Evolutionary conservation across 2,113 vertebrate genomes (phyloP).

Genomic region (Phainopepla nitens): DNA sequence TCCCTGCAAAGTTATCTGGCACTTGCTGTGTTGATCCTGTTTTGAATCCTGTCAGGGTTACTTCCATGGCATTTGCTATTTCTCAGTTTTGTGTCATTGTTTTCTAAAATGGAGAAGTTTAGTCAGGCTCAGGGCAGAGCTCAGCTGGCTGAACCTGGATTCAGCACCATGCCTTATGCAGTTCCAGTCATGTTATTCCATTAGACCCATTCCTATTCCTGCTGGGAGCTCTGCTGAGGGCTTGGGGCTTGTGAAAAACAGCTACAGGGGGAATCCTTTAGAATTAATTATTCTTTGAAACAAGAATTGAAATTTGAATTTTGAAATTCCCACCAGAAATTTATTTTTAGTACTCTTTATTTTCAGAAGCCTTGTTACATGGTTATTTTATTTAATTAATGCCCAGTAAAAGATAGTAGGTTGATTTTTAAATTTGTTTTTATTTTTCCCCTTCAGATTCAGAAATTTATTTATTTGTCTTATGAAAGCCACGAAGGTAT

Average conservation of each 20-base stretch:
- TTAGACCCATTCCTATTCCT: neutral
- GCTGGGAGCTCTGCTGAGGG: neutral
- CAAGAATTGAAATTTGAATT: neutral
- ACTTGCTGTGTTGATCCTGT: neutral
- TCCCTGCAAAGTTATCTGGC: neutral
- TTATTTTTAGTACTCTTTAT: neutral
- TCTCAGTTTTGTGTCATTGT: neutral
- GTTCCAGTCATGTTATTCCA: neutral
- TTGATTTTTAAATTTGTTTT: neutral
- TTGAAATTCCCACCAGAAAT: neutral
- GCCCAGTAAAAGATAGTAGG: neutral
- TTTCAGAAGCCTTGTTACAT: neutral
- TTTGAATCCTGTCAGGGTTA: neutral
- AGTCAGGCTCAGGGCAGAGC: neutral
- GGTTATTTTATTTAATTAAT: neutral
- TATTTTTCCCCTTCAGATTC: neutral
- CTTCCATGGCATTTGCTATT: neutral
- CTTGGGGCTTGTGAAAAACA: neutral
- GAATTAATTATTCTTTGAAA: neutral
- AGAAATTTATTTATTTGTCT: neutral
- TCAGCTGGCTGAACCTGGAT: neutral
- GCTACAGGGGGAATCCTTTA: neutral
- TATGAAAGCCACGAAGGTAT: neutral
- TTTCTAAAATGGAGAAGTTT: neutral
- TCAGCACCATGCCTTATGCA: neutral